These are phyloP conservation scores for Cyphomyrmex costatus DNA, from an alignment of 1,140 invertebrate genomes.

Conservation along the genomic window DNA sequence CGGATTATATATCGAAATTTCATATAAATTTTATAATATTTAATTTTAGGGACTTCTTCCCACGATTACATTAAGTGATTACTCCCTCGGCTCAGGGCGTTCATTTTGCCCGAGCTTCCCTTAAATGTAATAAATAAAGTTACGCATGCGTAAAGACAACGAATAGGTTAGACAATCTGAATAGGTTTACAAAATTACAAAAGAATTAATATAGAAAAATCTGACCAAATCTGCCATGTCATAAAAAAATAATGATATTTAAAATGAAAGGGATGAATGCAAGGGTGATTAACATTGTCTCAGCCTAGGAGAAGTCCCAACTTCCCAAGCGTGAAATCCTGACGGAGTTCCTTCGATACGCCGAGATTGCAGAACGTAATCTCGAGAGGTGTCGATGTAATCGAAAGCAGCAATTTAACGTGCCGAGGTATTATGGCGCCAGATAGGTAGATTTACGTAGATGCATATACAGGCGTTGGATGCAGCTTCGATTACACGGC, in stretches of 20 bases:
- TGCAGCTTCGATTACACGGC: slow-evolving; percentile 61
- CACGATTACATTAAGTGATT: too few species aligned
- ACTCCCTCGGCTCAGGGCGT: too few species aligned
- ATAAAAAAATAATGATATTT: slow-evolving; percentile 68
- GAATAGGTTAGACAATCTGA: too few species aligned
- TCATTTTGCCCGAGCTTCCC: too few species aligned
- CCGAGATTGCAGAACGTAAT: slow-evolving; percentile 38
- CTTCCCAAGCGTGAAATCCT: slow-evolving; percentile 12
- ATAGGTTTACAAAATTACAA: neutral
- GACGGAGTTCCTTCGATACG: slow-evolving; percentile 21
- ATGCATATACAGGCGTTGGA: slow-evolving; percentile 31
- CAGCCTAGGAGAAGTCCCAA: neutral
- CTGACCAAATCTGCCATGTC: slow-evolving; percentile 68
- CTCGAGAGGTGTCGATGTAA: slow-evolving; percentile 53
- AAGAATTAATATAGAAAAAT: slow-evolving; percentile 23
- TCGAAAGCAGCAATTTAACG: slow-evolving; percentile 62
- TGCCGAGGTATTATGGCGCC: slow-evolving; percentile 46
- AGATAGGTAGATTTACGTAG: slow-evolving; percentile 39
- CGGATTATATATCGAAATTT: too few species aligned
- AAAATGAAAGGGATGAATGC: neutral
- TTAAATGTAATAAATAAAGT: slow-evolving; percentile 9
- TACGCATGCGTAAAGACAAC: neutral
- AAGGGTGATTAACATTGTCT: slow-evolving; percentile 16
- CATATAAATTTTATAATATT: too few species aligned
- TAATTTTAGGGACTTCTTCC: too few species aligned